Evolutionary conservation across 1,140 invertebrate genomes (phyloP), one percentile per base, ranked within the genome.

Genomic region (Drosophila nannoptera): DNA sequence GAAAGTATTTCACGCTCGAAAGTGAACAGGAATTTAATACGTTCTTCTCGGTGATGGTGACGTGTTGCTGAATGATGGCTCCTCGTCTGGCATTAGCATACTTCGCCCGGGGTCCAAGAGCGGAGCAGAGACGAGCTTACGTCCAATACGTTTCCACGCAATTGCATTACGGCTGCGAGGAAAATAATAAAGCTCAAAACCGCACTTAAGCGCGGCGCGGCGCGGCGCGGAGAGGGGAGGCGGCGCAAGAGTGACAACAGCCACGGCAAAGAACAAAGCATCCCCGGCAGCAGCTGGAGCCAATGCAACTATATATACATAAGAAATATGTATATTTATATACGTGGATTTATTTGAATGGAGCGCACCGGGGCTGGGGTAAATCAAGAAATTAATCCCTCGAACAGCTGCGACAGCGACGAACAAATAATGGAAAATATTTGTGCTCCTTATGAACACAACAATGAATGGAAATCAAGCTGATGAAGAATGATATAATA

Each of bases 371-470:
- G 63, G 45, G 58, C 76, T 59, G 52, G 82, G 82, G 78, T 87
- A 83, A 83, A 87, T 87, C 82, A 87, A 87, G 83, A 87, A 86
- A 87, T 87, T 87, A 87, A 87, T 87, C 82, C 82, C 73, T 87
- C 87, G 69, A 87, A 69, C 78, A 87, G 76, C 73, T 77, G 76
- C 73, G 74, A 84, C 78, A 77, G 70, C 83, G 69, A 35, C 78
- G 72, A 75, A 72, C 83, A 87, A 87, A 76, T 82, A 86, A 86
- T 87, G 82, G 66, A 86, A 81, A 80, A 78, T 74, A 78, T 72
- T 73, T 68, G 73, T 60, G 55, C 43, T 66, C 78, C 80, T 70
- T 84, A 74, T 77, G 76, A 86, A 80, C 56, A 86, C 77, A 75
- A 75, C 75, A 86, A 86, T 86, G 81, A 87, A 87, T 86, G 74